phyloP scores from a whole-genome alignment of 2,797 vertebrate species.

The Rhadinocentrus ornatus region DNA sequence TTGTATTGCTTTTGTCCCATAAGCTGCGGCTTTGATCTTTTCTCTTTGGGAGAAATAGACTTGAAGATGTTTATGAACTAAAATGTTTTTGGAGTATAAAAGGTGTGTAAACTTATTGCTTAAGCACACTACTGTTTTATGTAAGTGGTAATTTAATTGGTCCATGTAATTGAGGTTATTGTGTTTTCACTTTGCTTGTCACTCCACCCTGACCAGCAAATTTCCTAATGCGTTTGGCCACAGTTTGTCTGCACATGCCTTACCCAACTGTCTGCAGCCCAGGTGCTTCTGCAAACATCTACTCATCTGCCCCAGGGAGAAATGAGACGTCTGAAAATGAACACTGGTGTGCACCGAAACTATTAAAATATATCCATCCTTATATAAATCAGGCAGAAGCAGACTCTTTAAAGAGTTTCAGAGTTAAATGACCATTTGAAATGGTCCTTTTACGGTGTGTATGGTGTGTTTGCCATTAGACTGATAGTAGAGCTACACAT shows the following conservation, averaged over 20 bases:
- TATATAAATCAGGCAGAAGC: background rate
- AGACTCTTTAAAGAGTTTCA: conserved; percentile 1
- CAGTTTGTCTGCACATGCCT: background rate
- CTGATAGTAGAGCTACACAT: conserved; percentile 22
- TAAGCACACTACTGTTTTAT: background rate
- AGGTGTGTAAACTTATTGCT: background rate
- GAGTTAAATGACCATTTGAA: conserved; percentile 48
- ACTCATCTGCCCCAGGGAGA: background rate
- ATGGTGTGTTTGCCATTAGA: conserved; percentile 47
- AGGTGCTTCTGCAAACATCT: conserved; percentile 31
- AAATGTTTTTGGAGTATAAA: background rate
- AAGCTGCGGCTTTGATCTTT: conserved; percentile 13
- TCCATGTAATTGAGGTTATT: background rate
- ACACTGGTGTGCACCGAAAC: conserved; percentile 13
- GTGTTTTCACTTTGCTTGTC: background rate
- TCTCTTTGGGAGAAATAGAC: background rate
- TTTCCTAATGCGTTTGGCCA: conserved; percentile 7
- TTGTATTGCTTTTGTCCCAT: conserved; percentile 19
- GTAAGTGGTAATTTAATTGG: background rate
- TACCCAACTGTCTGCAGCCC: background rate
- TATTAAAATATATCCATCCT: conserved; percentile 10
- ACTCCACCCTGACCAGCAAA: conserved; percentile 1
- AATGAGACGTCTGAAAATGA: conserved; percentile 2
- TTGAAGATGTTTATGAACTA: background rate
- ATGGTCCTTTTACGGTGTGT: background rate